Evolutionary conservation across 1,140 invertebrate genomes (phyloP), one percentile per base, ranked within the genome.

Genomic region (Maniola jurtina): DNA sequence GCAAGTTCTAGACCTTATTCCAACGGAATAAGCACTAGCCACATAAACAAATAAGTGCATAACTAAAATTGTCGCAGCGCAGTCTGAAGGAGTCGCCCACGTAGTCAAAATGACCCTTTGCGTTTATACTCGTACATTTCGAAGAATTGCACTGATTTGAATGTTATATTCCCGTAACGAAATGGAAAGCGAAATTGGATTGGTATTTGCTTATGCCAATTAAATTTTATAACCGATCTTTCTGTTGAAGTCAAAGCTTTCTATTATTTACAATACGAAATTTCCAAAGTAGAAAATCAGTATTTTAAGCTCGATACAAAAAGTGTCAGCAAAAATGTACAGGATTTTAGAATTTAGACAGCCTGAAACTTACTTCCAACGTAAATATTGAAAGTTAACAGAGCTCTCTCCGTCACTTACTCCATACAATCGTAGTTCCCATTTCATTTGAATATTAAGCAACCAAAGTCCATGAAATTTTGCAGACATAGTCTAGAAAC

Each of bases 21-120:
- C 55, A 40, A 66, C 16, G 33, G 14, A 52, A 38, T 68, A 71
- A 56, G 40, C 38, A 42, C 69, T 6, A 55, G 38, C 57, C 40
- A 42, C 36, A 61, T 9, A 15, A 47, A 45, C 50, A 15, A 52
- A 14, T 48, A 40, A 5, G 50, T 54, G 35, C 9, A 62, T 15
- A 15, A 15, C 10, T 67, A 67, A 58, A 64, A 57, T 66, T 36
- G 59, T 56, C 57, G 65, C 47, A 70, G 56, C 55, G 68, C 61
- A 47, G 48, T 63, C 66, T 63, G 59, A 65, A 67, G 71, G 64
- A 69, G 60, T 72, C 69, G 77, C 77, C 70, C 67, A 77, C 72
- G 45, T 70, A 61, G 47, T 36, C 54, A 52, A 64, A 57, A 71
- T 66, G 64, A 57, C 64, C 68, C 67, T 73, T 65, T 63, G 61